These are phyloP conservation scores for Thera britannica DNA, from an alignment of 2,888 invertebrate species.

Conservation along the genomic window DNA sequence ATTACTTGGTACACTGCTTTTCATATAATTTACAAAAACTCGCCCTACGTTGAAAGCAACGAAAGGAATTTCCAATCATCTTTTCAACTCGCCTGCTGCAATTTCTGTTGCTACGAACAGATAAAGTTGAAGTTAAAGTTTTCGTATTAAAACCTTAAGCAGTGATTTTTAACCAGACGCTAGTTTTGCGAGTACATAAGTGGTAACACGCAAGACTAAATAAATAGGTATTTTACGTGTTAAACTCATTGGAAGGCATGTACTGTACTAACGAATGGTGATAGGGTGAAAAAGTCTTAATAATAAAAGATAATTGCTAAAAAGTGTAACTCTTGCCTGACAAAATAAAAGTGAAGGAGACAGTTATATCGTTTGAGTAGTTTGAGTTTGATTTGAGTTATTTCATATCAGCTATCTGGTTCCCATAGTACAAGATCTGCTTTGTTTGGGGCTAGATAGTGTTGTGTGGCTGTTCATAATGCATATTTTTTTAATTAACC, in stretches of 20 bases:
- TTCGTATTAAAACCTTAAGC: conserved; percentile 1
- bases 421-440: no score
- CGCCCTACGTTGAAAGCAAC: neutral
- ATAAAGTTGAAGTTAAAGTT: neutral
- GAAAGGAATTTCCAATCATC: conserved; percentile 14
- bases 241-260: conserved; percentile 13
- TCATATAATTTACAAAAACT: no score
- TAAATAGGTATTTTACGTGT: conserved; percentile 45
- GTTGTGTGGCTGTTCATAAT: no score
- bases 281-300: neutral
- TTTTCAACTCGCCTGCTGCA: conserved; percentile 1
- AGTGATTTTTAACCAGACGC: conserved; percentile 5
- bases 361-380: no score
- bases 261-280: neutral
- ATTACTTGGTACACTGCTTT: no score
- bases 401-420: no score
- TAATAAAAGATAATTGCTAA: no score
- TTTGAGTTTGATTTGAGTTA: no score
- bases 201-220: conserved; percentile 40
- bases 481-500: no score
- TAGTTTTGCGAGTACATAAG: conserved; percentile 8
- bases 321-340: no score
- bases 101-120: neutral
- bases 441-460: no score
- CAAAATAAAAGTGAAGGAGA: no score